Conservation (phyloP, 2,888 invertebrate species). For the Tinea trinotella region DNA sequence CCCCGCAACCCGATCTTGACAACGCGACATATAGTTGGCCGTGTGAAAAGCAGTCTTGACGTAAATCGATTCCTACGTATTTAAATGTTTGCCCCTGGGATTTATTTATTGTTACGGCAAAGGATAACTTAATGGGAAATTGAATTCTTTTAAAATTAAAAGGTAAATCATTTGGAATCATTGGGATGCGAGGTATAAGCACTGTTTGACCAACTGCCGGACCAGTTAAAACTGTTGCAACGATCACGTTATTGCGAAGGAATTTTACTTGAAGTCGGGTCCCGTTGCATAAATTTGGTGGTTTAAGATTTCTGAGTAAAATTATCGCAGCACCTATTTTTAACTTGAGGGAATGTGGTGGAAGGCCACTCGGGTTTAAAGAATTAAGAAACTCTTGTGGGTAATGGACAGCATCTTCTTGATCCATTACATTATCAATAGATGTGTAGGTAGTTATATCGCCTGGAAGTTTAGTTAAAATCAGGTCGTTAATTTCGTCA, state of each 20-base stretch:
- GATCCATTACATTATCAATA: slow-evolving; percentile 27
- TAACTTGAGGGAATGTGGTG: slow-evolving; percentile 23
- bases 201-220: slow-evolving; percentile 23
- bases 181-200: slow-evolving; percentile 25
- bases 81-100: slow-evolving; percentile 24
- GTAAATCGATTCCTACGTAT: slow-evolving; percentile 23
- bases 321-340: slow-evolving; percentile 24
- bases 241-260: slow-evolving; percentile 23
- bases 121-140: slow-evolving; percentile 23
- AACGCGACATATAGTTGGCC: slow-evolving; percentile 22
- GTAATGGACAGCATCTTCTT: slow-evolving; percentile 26
- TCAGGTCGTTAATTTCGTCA: slow-evolving; percentile 23
- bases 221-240: slow-evolving; percentile 25
- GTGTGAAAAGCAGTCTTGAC: slow-evolving; percentile 23
- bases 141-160: slow-evolving; percentile 25
- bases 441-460: slow-evolving; percentile 24
- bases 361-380: slow-evolving; percentile 21
- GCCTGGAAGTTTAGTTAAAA: slow-evolving; percentile 25
- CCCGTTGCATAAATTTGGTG: slow-evolving; percentile 24
- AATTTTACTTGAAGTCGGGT: slow-evolving; percentile 22
- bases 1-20: slow-evolving; percentile 22
- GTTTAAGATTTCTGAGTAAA: slow-evolving; percentile 23
- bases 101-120: slow-evolving; percentile 23
- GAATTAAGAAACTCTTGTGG: slow-evolving; percentile 23
- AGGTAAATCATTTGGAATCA: slow-evolving; percentile 25